phyloP scores from a whole-genome alignment of 2,797 vertebrate species.

The Pelobates cultripes region DNA sequence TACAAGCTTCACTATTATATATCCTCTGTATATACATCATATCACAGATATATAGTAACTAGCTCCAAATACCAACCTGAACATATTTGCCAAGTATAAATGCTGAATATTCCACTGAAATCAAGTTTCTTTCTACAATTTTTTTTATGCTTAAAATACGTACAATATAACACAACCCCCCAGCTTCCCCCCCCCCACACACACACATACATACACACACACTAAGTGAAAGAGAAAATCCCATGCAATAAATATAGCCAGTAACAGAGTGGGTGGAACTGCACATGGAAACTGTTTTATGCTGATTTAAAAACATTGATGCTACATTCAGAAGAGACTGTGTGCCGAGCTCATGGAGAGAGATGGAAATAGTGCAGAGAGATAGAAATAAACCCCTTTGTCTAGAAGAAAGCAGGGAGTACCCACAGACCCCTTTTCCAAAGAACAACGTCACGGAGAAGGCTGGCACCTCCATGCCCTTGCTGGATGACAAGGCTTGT shows the following conservation, averaged over 20 bases:
- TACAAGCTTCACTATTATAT: too few relatives aligned
- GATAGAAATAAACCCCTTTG: conserved; percentile 16
- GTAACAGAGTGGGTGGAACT: conserved; percentile 7
- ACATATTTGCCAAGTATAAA: too few relatives aligned
- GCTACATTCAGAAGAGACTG: not conserved
- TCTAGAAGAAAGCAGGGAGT: not conserved
- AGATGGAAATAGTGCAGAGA: conserved; percentile 3
- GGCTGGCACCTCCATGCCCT: not conserved
- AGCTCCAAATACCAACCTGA: too few relatives aligned
- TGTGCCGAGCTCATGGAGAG: not conserved
- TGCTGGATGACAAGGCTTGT: not conserved
- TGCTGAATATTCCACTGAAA: too few relatives aligned
- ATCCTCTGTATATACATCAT: too few relatives aligned
- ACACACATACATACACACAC: too few relatives aligned
- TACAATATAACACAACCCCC: not conserved
- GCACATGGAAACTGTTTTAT: not conserved
- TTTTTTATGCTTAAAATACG: not conserved
- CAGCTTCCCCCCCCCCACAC: too few relatives aligned
- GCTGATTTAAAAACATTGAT: not conserved
- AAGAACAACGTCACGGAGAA: not conserved
- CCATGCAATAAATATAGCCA: not conserved
- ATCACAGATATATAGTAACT: too few relatives aligned
- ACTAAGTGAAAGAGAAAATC: not conserved
- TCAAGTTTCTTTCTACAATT: too few relatives aligned
- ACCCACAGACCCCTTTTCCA: not conserved